Conservation (phyloP, 1,140 invertebrate species). For the Coptotermes formosanus region DNA sequence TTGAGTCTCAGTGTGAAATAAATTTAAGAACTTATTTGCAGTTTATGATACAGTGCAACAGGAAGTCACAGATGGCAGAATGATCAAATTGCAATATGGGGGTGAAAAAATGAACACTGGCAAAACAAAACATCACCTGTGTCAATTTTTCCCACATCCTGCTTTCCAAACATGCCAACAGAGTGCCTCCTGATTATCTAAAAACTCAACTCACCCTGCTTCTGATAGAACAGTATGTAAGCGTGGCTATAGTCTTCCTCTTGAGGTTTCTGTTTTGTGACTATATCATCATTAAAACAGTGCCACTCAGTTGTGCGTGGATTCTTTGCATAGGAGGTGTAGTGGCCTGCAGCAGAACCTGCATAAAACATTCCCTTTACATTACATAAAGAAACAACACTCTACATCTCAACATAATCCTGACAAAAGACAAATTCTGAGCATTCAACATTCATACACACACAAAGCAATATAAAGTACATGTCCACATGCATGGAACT, state of each 20-base stretch:
- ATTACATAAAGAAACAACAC: slow-evolving; percentile 14
- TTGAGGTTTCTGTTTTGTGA: slow-evolving; percentile 57
- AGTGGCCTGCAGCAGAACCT: slow-evolving; percentile 68
- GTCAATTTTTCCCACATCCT: too few species aligned
- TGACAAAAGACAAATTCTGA: not conserved
- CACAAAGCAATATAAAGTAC: not conserved
- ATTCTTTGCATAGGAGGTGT: slow-evolving; percentile 67
- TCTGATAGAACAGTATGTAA: slow-evolving; percentile 69
- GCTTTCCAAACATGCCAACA: too few species aligned
- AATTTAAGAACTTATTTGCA: too few species aligned
- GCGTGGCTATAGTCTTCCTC: slow-evolving; percentile 65
- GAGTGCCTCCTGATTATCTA: too few species aligned
- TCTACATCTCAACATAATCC: not conserved
- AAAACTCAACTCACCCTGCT: slow-evolving; percentile 48
- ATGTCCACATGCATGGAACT: not conserved
- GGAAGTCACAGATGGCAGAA: too few species aligned
- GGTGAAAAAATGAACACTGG: too few species aligned
- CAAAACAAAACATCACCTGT: too few species aligned
- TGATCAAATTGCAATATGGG: too few species aligned
- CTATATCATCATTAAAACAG: slow-evolving; percentile 67
- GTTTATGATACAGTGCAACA: too few species aligned
- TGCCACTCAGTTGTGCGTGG: slow-evolving; percentile 62
- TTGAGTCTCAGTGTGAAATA: too few species aligned
- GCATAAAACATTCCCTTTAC: slow-evolving; percentile 39
- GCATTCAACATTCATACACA: not conserved